Conservation (phyloP, 2,113 vertebrate species). For the Otus sunia region DNA sequence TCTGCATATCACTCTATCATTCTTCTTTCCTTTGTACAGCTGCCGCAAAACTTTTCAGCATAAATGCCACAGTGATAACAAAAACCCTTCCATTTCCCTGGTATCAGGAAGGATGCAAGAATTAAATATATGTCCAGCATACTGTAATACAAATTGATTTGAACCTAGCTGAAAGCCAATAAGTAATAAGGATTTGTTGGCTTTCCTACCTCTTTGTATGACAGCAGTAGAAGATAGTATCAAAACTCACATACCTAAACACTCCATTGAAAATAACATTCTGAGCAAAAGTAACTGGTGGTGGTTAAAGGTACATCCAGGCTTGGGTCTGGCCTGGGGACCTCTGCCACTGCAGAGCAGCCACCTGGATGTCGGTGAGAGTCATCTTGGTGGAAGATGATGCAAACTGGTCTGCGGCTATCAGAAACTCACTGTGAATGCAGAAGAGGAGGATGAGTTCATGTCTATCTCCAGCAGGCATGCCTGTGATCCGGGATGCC, state of each 20-base stretch:
- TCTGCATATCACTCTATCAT: neutral
- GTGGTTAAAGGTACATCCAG: neutral
- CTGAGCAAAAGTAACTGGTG: neutral
- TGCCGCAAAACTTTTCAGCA: neutral
- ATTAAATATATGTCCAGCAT: neutral
- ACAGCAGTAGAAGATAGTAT: constrained; percentile 26
- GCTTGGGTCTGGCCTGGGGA: neutral
- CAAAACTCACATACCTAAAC: neutral
- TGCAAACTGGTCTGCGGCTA: neutral
- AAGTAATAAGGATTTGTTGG: constrained; percentile 53
- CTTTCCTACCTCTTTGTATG: constrained; percentile 6
- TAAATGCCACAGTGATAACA: neutral
- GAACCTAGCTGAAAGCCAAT: constrained; percentile 36
- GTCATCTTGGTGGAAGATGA: neutral
- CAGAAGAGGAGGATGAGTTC: constrained; percentile 5
- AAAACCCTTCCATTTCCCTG: neutral
- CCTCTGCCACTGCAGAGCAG: neutral
- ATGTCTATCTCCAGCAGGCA: constrained; percentile 20
- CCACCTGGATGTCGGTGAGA: neutral
- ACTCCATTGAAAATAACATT: neutral
- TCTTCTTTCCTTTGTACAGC: neutral
- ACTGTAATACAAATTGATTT: constrained; percentile 57
- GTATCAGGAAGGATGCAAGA: constrained; percentile 21
- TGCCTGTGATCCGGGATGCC: neutral
- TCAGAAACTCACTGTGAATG: neutral